Conservation (phyloP, 2,797 vertebrate genomes). For the Podargus strigoides region DNA sequence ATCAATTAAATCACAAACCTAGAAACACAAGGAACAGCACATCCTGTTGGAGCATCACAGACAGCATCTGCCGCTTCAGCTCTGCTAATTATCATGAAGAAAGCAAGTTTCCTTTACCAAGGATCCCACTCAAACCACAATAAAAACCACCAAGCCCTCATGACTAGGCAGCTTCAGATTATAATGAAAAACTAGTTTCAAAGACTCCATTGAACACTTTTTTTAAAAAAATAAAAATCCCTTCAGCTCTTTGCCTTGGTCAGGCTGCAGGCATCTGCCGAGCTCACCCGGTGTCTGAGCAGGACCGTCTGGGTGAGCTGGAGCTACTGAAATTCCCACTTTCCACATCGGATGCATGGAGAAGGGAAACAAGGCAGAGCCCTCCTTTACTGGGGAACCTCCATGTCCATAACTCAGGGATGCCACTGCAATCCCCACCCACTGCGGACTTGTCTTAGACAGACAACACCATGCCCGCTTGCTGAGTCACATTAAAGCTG, state of each 20-base stretch:
- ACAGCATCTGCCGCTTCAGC: neutral
- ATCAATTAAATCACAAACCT: conserved; percentile 31
- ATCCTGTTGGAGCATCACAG: neutral
- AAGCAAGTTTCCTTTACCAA: neutral
- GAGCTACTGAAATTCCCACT: neutral
- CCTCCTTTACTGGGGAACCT: too few species aligned
- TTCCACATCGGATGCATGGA: fast-evolving
- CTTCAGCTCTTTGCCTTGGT: neutral
- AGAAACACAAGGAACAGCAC: neutral
- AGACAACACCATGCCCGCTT: fast-evolving
- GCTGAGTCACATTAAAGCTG: neutral
- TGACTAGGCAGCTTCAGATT: neutral
- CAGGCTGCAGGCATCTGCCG: fast-evolving
- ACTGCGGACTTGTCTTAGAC: neutral
- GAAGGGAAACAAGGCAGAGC: neutral
- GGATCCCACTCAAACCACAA: neutral
- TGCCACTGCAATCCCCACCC: neutral
- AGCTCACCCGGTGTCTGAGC: neutral
- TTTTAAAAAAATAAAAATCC: neutral
- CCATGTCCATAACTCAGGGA: neutral
- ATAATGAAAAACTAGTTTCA: neutral
- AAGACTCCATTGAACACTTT: neutral
- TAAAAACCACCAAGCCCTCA: neutral
- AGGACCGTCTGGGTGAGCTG: neutral
- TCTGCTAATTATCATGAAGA: neutral